A percentile compares a stretch with the other conserved stretches of the same genome.
These are phyloP conservation scores for Ostrea edulis DNA, from an alignment of 1,140 invertebrate genomes.

Conservation along the genomic window DNA sequence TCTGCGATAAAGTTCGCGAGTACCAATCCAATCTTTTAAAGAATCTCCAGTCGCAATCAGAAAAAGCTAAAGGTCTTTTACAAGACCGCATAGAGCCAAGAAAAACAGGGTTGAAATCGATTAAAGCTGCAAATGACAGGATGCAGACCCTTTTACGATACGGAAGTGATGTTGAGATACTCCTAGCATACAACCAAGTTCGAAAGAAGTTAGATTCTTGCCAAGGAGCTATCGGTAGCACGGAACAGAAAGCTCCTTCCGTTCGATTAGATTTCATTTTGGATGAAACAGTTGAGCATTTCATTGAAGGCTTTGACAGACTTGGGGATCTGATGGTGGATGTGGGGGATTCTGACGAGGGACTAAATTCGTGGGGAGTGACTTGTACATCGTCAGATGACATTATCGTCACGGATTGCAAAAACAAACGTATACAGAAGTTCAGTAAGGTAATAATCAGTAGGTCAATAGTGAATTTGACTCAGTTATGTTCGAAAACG, in stretches of 20 bases:
- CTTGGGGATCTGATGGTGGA: slow-evolving; percentile 68
- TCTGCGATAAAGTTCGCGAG: slow-evolving; percentile 63
- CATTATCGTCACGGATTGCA: slow-evolving; percentile 73
- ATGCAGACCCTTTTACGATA: slow-evolving; percentile 67
- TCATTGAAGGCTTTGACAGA: slow-evolving; percentile 62
- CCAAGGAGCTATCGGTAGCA: slow-evolving; percentile 58
- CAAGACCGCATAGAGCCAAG: slow-evolving; percentile 58
- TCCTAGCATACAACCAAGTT: slow-evolving; percentile 67
- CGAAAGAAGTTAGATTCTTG: slow-evolving; percentile 62
- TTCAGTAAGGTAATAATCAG: slow-evolving; percentile 64
- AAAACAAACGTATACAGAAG: slow-evolving; percentile 72
- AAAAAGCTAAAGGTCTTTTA: slow-evolving; percentile 53
- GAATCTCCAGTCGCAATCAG: slow-evolving; percentile 57
- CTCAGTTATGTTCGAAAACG: background rate
- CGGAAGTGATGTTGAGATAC: slow-evolving; percentile 71
- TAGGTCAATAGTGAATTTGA: background rate
- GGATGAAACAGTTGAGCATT: slow-evolving; percentile 61
- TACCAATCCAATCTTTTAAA: slow-evolving; percentile 63
- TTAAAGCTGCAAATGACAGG: slow-evolving; percentile 64
- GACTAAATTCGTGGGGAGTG: slow-evolving; percentile 70
- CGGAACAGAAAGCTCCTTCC: slow-evolving; percentile 59
- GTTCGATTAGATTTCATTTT: slow-evolving; percentile 67
- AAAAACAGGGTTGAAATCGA: slow-evolving; percentile 58
- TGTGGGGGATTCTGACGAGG: slow-evolving; percentile 64
- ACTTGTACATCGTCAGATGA: slow-evolving; percentile 70